Percentiles rank a stretch among this genome's conserved stretches.
Conservation (phyloP, 2,113 vertebrate species). For the Laticauda laticaudata region DNA sequence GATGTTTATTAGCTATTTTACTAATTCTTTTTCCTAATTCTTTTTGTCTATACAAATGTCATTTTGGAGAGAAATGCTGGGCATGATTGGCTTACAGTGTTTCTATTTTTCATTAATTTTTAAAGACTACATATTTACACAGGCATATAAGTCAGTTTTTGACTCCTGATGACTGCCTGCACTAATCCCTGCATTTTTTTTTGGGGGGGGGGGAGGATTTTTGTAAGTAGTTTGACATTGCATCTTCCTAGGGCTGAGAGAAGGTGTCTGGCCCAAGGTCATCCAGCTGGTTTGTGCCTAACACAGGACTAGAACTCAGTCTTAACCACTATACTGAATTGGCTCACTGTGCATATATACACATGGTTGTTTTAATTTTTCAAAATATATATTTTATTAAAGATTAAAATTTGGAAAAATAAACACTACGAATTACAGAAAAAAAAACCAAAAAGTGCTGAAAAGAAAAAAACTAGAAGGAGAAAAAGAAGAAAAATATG, state of each 20-base stretch:
- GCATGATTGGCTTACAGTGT: neutral
- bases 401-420: too few species aligned
- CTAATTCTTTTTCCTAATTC: neutral
- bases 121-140: neutral
- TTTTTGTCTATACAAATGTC: neutral
- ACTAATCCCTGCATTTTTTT: neutral
- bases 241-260: neutral
- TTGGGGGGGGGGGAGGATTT: neutral
- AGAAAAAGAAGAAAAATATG: too few species aligned
- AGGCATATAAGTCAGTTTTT: neutral
- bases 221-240: neutral
- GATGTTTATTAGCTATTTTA: neutral
- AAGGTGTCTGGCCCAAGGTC: neutral
- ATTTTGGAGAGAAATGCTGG: neutral
- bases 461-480: too few species aligned
- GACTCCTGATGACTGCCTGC: neutral
- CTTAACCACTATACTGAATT: neutral
- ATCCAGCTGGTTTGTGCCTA: neutral
- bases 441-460: too few species aligned
- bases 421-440: too few species aligned
- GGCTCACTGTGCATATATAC: neutral
- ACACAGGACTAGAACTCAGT: neutral
- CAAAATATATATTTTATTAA: too few species aligned
- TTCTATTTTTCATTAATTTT: neutral
- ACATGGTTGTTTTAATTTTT: too few species aligned